These are phyloP conservation scores for Acridotheres tristis DNA, from an alignment of 2,797 vertebrate genomes.

Conservation along the genomic window DNA sequence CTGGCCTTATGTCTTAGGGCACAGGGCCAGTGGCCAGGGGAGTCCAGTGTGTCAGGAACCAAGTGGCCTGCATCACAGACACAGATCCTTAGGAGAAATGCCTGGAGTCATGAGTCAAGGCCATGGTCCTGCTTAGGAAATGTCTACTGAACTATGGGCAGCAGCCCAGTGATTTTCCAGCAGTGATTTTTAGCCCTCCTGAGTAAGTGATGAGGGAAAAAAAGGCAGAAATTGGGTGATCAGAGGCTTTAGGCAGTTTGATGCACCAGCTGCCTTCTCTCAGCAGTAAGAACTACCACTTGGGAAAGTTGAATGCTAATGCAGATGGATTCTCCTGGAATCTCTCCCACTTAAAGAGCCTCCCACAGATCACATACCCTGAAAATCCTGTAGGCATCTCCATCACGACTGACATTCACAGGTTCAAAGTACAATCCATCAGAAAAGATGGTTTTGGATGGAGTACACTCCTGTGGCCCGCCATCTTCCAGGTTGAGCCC, in stretches of 20 bases:
- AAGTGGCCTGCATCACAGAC: not conserved
- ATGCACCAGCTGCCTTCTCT: not conserved
- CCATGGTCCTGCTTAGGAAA: not conserved
- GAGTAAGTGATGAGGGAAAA: not conserved
- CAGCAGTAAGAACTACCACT: not conserved
- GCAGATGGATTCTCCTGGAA: not conserved
- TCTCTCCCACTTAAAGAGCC: not conserved
- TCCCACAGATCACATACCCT: slow-evolving; percentile 40
- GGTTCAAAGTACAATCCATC: slow-evolving; percentile 72
- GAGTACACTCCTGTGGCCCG: slow-evolving; percentile 4
- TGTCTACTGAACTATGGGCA: not conserved
- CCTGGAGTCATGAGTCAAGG: not conserved
- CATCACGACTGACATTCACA: slow-evolving; percentile 58
- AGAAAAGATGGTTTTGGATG: slow-evolving; percentile 54
- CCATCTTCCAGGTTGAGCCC: slow-evolving; percentile 64
- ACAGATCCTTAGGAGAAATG: not conserved
- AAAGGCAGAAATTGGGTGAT: not conserved
- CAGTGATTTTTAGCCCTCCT: not conserved
- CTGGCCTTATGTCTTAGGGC: not conserved
- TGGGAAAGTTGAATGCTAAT: not conserved
- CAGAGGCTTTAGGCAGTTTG: not conserved
- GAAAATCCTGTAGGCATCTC: slow-evolving; percentile 58
- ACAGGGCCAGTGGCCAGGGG: not conserved
- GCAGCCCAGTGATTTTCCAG: not conserved
- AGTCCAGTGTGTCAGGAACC: not conserved